Base-by-base conservation (phyloP, 1,140 invertebrate species). In the Idris sp. region DNA sequence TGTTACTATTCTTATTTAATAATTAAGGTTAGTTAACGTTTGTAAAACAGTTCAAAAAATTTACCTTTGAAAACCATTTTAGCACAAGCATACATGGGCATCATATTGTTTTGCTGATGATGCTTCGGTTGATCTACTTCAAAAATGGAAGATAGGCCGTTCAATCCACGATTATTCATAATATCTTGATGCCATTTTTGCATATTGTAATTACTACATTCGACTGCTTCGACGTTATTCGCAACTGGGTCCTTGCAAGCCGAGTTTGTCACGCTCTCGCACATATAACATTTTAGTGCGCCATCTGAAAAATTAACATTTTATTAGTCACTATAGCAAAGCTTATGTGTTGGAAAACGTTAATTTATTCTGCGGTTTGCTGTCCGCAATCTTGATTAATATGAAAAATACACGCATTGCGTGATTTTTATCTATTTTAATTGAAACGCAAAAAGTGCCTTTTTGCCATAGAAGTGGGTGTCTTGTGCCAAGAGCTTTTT, bases 261-360 rank as follows among this genome's bases (percentile, higher is more conserved):
- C 6, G 61, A 13, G 6, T 79, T 46, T 1, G 72, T 65, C 5
- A 76, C 4, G 0, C 80, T 76, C 0, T 69, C 78, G 25, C 83
- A 85, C 77, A 79, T 77, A 56, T 84, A 84, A 73, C 84, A 86
- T 28, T 76, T 83, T 9, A 84, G 16, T 2, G 44, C 51, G n/a
- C 81, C 65, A 14, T 77, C 81, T 84, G 59, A 0, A 53, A 77
- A 56, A 64, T 53, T 67, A 30, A 25, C 18, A 62, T 30, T 30
- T 48, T 22, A 48, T 48, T 48, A 61, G 19, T 36, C 28, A 16
- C 38, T 7, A 4, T 41, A 8, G 15, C 2, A 18, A 38, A n/a
- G 3, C 10, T 19, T 1, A 19, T 38, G 33, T 15, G 33, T 11
- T 16, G 18, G 9, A 22, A 43, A 26, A 43, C 25, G 22, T 43